A percentile compares a stretch with the other conserved stretches of the same genome.
Conservation (phyloP, 1,140 invertebrate genomes). For the Leptinotarsa undecemlineata region DNA sequence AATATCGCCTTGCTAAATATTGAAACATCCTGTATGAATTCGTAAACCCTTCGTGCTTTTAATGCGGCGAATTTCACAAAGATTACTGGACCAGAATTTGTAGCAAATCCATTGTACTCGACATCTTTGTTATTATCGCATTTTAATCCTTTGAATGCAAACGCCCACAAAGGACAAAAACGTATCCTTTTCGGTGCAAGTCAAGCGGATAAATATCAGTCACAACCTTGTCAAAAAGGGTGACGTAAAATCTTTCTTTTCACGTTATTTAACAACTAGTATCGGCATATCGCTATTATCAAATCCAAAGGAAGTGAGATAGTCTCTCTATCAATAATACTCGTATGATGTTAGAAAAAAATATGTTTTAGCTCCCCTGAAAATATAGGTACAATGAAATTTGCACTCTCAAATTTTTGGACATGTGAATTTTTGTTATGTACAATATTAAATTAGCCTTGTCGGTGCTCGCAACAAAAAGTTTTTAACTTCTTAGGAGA, state of each 20-base stretch:
- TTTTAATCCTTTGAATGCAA: conserved; percentile 40
- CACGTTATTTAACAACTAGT: conserved; percentile 2
- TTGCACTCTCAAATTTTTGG: no score
- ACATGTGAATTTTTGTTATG: no score
- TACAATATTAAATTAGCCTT: no score
- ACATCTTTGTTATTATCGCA: conserved; percentile 30
- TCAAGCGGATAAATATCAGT: conserved; percentile 44
- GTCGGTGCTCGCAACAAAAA: no score
- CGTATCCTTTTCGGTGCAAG: conserved; percentile 35
- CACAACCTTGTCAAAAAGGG: conserved; percentile 39
- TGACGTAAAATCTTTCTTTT: conserved; percentile 6
- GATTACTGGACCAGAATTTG: conserved; percentile 19
- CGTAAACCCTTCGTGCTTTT: background rate
- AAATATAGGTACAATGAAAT: no score
- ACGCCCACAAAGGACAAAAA: conserved; percentile 28
- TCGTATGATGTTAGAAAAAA: no score
- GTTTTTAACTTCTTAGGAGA: no score
- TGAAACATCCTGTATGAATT: background rate
- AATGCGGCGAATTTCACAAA: conserved; percentile 13
- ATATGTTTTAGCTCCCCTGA: no score
- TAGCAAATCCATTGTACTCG: conserved; percentile 19
- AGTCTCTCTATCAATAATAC: no score
- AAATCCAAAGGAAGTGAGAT: no score
- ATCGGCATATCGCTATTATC: background rate
- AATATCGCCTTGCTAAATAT: no score